Evolutionary conservation across 2,888 invertebrate species (phyloP).

Genomic region (Elmis aenea): DNA sequence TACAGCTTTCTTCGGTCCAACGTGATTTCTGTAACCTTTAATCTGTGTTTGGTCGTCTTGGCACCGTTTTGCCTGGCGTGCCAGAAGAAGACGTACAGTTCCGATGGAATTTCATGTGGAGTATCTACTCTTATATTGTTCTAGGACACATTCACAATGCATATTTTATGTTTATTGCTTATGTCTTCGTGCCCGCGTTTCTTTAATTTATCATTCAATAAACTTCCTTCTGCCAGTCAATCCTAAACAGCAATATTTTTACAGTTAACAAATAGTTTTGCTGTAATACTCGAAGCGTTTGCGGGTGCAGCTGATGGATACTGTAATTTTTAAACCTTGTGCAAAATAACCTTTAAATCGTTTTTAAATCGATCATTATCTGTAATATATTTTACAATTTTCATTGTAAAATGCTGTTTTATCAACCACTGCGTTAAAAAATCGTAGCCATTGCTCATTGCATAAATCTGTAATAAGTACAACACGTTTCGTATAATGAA

Average conservation of each 20-base stretch:
- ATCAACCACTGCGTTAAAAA: no score
- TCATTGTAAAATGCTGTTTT: no score
- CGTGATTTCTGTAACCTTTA: neutral
- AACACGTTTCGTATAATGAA: no score
- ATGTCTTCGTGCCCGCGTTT: slow-evolving; percentile 6
- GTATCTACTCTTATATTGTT: slow-evolving; percentile 2
- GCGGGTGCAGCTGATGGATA: no score
- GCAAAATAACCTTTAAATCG: no score
- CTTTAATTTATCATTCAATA: slow-evolving; percentile 7
- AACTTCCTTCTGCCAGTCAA: neutral
- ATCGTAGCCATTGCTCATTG: no score
- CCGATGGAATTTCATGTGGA: slow-evolving; percentile 4
- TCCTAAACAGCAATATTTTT: neutral
- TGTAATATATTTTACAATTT: no score
- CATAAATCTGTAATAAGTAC: no score
- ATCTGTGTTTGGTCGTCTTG: no score
- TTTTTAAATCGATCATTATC: no score
- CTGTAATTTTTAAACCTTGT: no score
- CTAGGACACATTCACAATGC: slow-evolving; percentile 12
- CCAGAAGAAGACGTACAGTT: neutral
- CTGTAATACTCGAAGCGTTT: neutral
- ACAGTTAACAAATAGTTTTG: neutral
- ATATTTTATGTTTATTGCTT: slow-evolving; percentile 12
- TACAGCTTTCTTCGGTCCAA: neutral
- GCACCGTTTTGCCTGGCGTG: no score